Evolutionary conservation across 2,888 invertebrate genomes (phyloP).

Genomic region (Chironomus tentans): DNA sequence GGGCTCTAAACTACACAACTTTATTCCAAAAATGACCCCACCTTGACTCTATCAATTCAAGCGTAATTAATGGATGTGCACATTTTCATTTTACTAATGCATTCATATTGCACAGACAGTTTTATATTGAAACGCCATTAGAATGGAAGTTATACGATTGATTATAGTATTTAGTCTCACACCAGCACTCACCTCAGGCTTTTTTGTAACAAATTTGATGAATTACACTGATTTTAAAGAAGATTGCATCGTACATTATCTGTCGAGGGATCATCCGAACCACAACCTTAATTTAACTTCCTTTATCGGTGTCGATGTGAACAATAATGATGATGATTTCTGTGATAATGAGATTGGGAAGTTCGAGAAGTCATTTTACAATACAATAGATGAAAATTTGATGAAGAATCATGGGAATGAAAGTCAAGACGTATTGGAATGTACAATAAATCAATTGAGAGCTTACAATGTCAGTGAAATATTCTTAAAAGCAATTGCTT

Average conservation of each 20-base stretch:
- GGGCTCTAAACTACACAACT: too few species aligned
- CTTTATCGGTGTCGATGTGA: neutral
- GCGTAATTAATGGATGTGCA: neutral
- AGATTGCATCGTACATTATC: neutral
- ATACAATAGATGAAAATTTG: neutral
- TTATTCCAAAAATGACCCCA: too few species aligned
- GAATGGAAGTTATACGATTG: neutral
- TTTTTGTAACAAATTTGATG: neutral
- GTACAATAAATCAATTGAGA: neutral
- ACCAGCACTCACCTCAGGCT: neutral
- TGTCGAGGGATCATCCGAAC: too few species aligned
- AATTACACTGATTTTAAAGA: neutral
- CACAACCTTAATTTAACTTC: neutral
- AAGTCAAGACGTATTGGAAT: neutral
- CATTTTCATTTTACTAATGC: neutral
- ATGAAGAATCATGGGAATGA: too few species aligned
- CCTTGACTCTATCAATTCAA: neutral
- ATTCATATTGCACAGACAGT: neutral
- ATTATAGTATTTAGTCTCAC: neutral
- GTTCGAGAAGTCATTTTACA: neutral
- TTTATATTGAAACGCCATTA: neutral
- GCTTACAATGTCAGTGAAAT: neutral
- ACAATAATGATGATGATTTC: neutral
- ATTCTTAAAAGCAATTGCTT: neutral
- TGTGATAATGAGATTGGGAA: neutral